phyloP scores from a whole-genome alignment of 2,797 vertebrate genomes.

The Hippocampus kuda region DNA sequence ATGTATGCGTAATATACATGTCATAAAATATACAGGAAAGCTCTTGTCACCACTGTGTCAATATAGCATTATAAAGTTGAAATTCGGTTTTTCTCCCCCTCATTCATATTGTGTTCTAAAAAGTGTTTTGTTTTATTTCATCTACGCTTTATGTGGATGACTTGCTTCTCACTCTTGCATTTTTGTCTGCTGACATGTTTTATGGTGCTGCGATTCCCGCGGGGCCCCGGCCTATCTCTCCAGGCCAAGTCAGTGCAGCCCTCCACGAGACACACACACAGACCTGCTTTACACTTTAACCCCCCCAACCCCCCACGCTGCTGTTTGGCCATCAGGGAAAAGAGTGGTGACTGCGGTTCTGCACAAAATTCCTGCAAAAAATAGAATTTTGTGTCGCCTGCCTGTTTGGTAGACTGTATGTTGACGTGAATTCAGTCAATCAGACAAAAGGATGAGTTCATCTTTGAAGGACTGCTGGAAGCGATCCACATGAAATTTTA shows the following conservation, averaged over 20 bases:
- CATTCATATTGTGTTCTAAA: too few species aligned
- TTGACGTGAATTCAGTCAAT: neutral
- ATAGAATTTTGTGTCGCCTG: neutral
- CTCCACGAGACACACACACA: neutral
- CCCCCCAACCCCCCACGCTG: neutral
- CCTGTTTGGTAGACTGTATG: neutral
- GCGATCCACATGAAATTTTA: neutral
- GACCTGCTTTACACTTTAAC: constrained; percentile 7
- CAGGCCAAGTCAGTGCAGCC: constrained; percentile 30
- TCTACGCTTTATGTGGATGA: constrained; percentile 28
- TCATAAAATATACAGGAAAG: too few species aligned
- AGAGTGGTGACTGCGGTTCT: neutral
- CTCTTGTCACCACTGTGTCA: too few species aligned
- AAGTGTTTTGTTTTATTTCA: neutral
- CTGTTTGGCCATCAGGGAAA: constrained; percentile 11
- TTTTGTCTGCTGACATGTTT: constrained; percentile 63
- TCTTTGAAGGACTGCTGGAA: neutral
- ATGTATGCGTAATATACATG: too few species aligned
- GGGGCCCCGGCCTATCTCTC: constrained; percentile 43
- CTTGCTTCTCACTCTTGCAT: constrained; percentile 48
- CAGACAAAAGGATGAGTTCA: neutral
- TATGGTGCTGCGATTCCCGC: constrained; percentile 49
- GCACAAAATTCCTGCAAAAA: neutral
- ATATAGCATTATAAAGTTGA: too few species aligned
- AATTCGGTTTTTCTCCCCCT: too few species aligned